phyloP scores from a whole-genome alignment of 2,888 invertebrate species.

The Pyrochroa serraticornis region DNA sequence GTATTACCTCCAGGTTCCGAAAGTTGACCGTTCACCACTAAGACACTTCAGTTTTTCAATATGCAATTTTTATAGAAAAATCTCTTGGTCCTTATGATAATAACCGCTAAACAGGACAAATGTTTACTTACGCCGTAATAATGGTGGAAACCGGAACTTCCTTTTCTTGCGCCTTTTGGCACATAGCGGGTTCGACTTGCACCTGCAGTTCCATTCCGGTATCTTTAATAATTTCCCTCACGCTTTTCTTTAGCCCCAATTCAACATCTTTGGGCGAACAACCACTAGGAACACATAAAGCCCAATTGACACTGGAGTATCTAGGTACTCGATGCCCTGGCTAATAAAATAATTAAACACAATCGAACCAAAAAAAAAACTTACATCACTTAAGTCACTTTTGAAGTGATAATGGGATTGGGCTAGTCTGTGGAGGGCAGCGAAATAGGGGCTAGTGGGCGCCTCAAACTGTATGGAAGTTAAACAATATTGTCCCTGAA shows the following conservation, averaged over 20 bases:
- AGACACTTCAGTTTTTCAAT: too few species aligned
- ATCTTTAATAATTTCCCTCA: constrained; percentile 59
- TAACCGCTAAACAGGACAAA: neutral
- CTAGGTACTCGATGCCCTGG: constrained; percentile 74
- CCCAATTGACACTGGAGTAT: constrained; percentile 72
- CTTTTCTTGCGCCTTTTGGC: constrained; percentile 56
- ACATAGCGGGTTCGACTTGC: constrained; percentile 67
- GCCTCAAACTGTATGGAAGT: constrained; percentile 64
- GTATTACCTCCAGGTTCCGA: too few species aligned
- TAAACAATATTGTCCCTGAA: constrained; percentile 70
- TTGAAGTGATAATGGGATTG: constrained; percentile 69
- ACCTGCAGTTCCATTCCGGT: constrained; percentile 65
- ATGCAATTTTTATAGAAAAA: too few species aligned
- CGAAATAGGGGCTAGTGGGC: constrained; percentile 60
- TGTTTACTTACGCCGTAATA: constrained; percentile 44
- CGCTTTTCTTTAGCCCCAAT: constrained; percentile 60
- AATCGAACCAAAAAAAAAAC: constrained; percentile 51
- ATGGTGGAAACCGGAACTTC: constrained; percentile 42
- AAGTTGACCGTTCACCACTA: too few species aligned
- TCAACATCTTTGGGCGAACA: constrained; percentile 67
- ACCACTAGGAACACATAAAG: constrained; percentile 68
- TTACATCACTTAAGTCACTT: constrained; percentile 71
- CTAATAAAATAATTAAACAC: constrained; percentile 50
- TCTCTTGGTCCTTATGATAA: too few species aligned
- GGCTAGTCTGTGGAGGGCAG: constrained; percentile 60